phyloP scores from a whole-genome alignment of 2,113 vertebrate genomes.

The Hydropotes inermis region DNA sequence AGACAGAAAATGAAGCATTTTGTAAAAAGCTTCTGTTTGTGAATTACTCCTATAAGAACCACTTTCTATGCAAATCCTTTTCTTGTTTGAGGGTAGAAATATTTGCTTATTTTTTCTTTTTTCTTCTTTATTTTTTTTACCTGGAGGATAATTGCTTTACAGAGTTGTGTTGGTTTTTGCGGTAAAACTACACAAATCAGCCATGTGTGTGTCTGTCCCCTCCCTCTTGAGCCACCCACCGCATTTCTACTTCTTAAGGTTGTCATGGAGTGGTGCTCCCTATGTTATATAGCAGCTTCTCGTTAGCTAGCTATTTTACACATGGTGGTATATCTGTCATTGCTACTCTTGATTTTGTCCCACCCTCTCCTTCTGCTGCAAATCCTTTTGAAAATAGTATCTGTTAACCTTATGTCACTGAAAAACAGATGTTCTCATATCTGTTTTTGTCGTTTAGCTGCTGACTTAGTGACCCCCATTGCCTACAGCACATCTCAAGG shows the following conservation, averaged over 20 bases:
- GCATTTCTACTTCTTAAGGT: neutral
- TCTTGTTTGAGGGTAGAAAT: neutral
- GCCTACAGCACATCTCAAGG: neutral
- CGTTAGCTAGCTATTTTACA: neutral
- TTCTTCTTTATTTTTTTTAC: neutral
- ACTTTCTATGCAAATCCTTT: neutral
- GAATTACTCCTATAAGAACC: neutral
- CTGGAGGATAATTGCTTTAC: neutral
- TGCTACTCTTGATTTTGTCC: neutral
- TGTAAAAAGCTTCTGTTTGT: neutral
- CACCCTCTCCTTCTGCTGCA: neutral
- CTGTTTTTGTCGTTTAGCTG: neutral
- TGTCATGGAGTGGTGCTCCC: fast-evolving
- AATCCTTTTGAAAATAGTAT: neutral
- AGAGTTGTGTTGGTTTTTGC: neutral
- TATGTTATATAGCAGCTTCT: neutral
- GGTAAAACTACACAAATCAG: neutral
- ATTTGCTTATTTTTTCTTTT: neutral
- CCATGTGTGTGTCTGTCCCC: neutral
- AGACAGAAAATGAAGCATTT: neutral
- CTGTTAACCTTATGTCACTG: neutral
- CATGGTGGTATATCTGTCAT: neutral
- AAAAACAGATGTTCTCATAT: neutral
- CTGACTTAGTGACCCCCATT: neutral
- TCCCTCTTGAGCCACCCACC: neutral